Evolutionary conservation across 37 sponge, comb jelly and placozoan genomes (phyloP).

Genomic region (Haliclona indistincta): DNA sequence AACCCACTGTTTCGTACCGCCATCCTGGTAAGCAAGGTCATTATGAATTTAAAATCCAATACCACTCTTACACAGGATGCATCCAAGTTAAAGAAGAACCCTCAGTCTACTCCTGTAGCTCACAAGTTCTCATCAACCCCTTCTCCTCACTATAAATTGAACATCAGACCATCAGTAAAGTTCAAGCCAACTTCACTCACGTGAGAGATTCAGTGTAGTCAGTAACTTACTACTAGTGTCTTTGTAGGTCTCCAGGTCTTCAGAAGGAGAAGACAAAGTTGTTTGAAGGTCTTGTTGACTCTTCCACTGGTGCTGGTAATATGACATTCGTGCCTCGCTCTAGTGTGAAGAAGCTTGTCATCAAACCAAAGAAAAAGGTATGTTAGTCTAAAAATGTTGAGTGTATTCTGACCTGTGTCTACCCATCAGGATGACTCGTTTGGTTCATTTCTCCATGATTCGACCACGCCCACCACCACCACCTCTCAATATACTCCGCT

Average conservation of each 20-base stretch:
- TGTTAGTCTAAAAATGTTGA: conserved; percentile 5
- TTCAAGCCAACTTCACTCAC: conserved; percentile 50
- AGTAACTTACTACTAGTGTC: too few relatives aligned
- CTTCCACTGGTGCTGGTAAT: not conserved
- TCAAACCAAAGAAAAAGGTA: conserved; percentile 52
- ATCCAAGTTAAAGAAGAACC: conserved; percentile 28
- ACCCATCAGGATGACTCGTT: not conserved
- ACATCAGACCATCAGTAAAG: conserved; percentile 43
- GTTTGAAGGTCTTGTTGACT: conserved; percentile 74
- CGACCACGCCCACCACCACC: not conserved
- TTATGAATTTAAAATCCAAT: not conserved
- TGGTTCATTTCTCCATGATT: not conserved
- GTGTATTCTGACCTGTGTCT: not conserved
- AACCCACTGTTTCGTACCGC: conserved; percentile 90
- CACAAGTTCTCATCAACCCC: conserved; percentile 27
- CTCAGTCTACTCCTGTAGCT: conserved; percentile 22
- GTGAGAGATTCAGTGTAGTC: too few relatives aligned
- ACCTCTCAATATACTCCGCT: not conserved
- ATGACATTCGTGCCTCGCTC: conserved; percentile 71
- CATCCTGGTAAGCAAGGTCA: conserved; percentile 32
- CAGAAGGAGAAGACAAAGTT: conserved; percentile 48
- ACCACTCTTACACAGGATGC: conserved; percentile 50
- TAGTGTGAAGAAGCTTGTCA: conserved; percentile 72
- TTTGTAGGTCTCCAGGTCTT: conserved; percentile 45
- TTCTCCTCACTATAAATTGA: conserved; percentile 76